Base-by-base conservation (phyloP, 2,797 vertebrate genomes). In the Megalops cyprinoides region DNA sequence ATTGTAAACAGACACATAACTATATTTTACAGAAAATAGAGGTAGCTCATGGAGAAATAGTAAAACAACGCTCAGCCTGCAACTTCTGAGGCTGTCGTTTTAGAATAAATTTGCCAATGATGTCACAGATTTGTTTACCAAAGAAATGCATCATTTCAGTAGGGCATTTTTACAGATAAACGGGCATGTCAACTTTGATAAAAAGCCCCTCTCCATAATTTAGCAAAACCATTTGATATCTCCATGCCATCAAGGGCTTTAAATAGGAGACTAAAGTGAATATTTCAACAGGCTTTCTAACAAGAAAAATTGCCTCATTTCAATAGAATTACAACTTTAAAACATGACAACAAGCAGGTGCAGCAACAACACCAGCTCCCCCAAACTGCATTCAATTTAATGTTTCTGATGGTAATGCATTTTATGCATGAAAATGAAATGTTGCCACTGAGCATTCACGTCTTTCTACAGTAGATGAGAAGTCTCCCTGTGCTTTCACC, bases 241-340 rank as follows among this genome's bases (percentile, higher is more conserved):
- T 14, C 74, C 67, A 31, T 58, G 60, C 79, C 74, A 58, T 37
- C 25, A 53, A 51, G 46, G 28, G 34, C 79, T 81, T 76, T 76
- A 81, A 81, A 81, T 81, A 81, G 79, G 60, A 75, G 58, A 76
- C 34, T n/a, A 9, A 42, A 76, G 34, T 76, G 9, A 81, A 75
- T 76, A 81, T 65, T 76, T 76, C 79, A 76, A 58, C 74, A 51
- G 42, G 46, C 79, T 81, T 81, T 67, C 74, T 65, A 53, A 44
- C 62, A 31, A 81, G 55, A 81, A 67, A 42, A 48, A 81, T 76
- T 76, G 67, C 56, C 79, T 81, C 74, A 81, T 81, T 67, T 76
- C 58, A 25, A 56, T 7, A 44, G 44, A 55, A 62, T 80, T 75
- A 75, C 55, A 65, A 28, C 34, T 1, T n/a, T 60, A 58, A 76